Percentiles rank a stretch among this genome's conserved stretches.
Evolutionary conservation across 2,113 vertebrate species (phyloP).

Genomic region (Hucho hucho): DNA sequence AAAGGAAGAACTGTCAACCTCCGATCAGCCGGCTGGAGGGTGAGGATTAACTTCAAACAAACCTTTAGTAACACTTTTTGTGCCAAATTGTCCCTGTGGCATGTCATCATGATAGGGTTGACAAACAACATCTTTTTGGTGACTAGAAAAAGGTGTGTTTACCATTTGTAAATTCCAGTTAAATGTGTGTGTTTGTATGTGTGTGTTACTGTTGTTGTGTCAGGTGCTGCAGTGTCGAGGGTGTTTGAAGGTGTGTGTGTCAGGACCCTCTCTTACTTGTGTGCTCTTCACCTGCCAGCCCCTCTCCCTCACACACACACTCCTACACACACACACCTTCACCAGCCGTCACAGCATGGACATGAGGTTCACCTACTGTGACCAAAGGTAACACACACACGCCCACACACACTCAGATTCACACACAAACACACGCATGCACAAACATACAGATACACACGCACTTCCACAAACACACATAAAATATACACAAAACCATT

Average conservation of each 20-base stretch:
- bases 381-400: conserved; percentile 79
- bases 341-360: conserved; percentile 97
- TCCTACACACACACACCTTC: conserved; percentile 90
- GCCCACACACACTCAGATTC: not conserved
- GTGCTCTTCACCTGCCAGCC: conserved; percentile 91
- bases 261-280: conserved; percentile 77
- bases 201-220: not conserved
- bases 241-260: conserved; percentile 77
- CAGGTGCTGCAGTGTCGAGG: conserved; percentile 95
- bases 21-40: conserved; percentile 96
- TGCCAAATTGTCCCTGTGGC: not conserved
- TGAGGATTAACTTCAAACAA: conserved; percentile 44
- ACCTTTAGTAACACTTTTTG: not conserved
- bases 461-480: not conserved
- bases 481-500: not conserved
- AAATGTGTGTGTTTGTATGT: not conserved
- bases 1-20: conserved; percentile 89
- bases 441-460: not conserved
- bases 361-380: conserved; percentile 96
- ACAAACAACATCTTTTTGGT: not conserved
- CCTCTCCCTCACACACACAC: conserved; percentile 89
- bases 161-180: not conserved
- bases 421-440: not conserved
- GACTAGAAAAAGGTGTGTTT: not conserved
- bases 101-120: not conserved